Evolutionary conservation across 2,888 invertebrate species (phyloP), one percentile per base, ranked within the genome.

Genomic region (Chrysodeixis includens): DNA sequence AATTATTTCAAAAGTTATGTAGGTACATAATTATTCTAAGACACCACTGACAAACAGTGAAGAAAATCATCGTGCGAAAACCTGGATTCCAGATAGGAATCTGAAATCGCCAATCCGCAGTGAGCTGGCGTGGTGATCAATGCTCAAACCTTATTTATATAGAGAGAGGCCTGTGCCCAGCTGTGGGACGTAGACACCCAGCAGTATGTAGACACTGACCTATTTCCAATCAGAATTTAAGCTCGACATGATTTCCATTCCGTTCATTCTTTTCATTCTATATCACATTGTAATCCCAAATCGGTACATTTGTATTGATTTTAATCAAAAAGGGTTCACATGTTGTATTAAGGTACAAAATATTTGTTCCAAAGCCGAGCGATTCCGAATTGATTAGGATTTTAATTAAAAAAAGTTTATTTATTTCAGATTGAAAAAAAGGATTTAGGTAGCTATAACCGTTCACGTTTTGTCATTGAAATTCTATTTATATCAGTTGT

Each of bases 281-380:
- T 49, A 10, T 20, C 8, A 20, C 20, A 18, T 49, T 20, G 46
- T 20, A 18, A 49, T 20, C 18, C 46, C 18, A 10, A 18, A 20
- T 49, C 18, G 46, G 46, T 18, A 49, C 18, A 49, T 18, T 18
- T 20, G 20, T 49, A 49, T 49, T 18, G 52, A 52, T 12, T 52
- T 52, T 52, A 52, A 52, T 52, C 52, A 30, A 52, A 52, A 52
- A 52, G n/a, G 52, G n/a, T 52, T 26, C 52, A 30, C 52, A n/a
- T 30, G 52, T 52, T n/a, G 22, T 26, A 52, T 52, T 26, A 22
- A 49, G 46, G 46, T 10, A 49, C 46, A 49, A 18, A 18, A 18
- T 20, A 18, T 20, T 49, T 18, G 18, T n/a, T 18, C 18, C 9
- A 18, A 46, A 18, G 46, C 9, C 46, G 1, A 18, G 10, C 40